A percentile compares a stretch with the other conserved stretches of the same genome.
Conservation (phyloP, 1,140 invertebrate species). For the Pogonognathellus flavescens region DNA sequence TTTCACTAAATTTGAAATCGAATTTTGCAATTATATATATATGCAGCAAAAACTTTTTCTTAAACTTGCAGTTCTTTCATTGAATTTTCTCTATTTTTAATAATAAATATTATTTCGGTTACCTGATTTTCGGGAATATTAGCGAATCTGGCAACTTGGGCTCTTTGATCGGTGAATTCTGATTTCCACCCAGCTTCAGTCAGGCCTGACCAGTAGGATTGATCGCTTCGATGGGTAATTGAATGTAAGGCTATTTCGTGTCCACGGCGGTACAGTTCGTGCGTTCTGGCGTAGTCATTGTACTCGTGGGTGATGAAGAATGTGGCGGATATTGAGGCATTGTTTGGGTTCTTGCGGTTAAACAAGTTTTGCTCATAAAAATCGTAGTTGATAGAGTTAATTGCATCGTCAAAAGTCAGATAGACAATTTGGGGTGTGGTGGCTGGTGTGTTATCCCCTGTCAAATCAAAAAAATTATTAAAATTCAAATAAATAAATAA, state of each 20-base stretch:
- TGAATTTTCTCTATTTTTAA: background rate
- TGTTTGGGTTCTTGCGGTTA: constrained; percentile 65
- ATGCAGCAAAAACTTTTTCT: too few relatives aligned
- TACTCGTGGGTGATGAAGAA: constrained; percentile 73
- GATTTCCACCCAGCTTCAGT: constrained; percentile 70
- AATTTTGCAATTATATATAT: too few relatives aligned
- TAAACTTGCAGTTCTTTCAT: too few relatives aligned
- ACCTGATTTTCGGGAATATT: constrained; percentile 71
- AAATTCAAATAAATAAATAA: too few relatives aligned
- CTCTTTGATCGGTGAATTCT: constrained; percentile 75
- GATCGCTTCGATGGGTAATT: constrained; percentile 76
- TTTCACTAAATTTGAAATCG: too few relatives aligned
- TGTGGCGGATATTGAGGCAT: constrained; percentile 68
- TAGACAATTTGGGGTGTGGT: constrained; percentile 68
- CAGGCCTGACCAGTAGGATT: constrained; percentile 73
- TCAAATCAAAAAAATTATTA: background rate
- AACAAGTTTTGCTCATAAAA: constrained; percentile 64
- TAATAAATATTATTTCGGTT: background rate
- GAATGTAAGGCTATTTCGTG: constrained; percentile 90
- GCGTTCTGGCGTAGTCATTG: constrained; percentile 72
- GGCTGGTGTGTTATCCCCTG: background rate
- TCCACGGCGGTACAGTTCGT: constrained; percentile 71
- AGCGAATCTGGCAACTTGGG: constrained; percentile 73
- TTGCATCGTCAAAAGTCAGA: constrained; percentile 70
- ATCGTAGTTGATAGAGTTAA: constrained; percentile 63